Base-by-base conservation (phyloP, 2,797 vertebrate genomes). In the Perodicticus potto region DNA sequence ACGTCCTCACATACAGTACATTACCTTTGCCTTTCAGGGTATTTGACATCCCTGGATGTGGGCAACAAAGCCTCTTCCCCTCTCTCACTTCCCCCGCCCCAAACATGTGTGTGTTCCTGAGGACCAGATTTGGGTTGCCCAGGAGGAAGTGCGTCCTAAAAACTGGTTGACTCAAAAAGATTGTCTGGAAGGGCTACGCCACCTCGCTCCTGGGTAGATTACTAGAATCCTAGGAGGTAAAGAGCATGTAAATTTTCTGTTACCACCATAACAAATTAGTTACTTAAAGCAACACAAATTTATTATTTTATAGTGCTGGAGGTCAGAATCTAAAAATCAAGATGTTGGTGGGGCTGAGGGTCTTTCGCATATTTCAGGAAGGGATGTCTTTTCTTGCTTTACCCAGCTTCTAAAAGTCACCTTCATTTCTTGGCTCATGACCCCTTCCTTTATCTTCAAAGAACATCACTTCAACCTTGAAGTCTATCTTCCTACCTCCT, bases 1-100 rank as follows among this genome's bases (percentile, higher is more conserved):
- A 86, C 16, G 27, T 83, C 43, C 78, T 92, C n/a, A 57, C 80
- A 23, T 7, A 81, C 59, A 65, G 11, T 22, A 80, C 1, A 57
- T 13, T n/a, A 73, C 32, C 34, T 83, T 91, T 91, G 57, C 70
- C 65, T 87, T 88, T 92, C 25, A 80, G 40, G 40, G 78, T 78
- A 3, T 89, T 4, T 85, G 40, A 22, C 23, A 81, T 81, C 78
- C 37, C 84, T 55, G 84, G 29, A 85, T 20, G 74, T 27, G 49
- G 7, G 25, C 10, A 55, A n/a, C 27, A 89, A 86, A 94, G 7
- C 2, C 6, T 65, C 4, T 73, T 27, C n/a, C n/a, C 70, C 2
- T 11, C 73, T 93, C 12, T 67, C 34, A 59, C 4, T 65, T 14
- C 20, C 43, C 34, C n/a, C n/a, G n/a, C n/a, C 7, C 45, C 7